Conservation (phyloP, 2,797 vertebrate genomes). For the Cossypha heuglini region DNA sequence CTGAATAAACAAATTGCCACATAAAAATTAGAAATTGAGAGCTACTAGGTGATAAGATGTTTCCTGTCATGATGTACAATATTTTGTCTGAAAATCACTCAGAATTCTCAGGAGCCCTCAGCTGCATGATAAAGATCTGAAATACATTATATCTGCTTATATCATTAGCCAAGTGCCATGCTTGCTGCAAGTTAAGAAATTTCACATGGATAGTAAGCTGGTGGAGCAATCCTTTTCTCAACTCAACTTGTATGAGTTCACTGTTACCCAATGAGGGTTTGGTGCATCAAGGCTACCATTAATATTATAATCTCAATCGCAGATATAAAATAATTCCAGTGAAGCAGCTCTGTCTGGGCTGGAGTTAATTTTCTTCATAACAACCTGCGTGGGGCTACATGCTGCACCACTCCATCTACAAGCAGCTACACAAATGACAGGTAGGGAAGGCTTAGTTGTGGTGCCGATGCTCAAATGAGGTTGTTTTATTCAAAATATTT, state of each 20-base stretch:
- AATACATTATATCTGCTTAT: background rate
- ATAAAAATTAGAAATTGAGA: conserved; percentile 15
- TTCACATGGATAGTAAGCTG: background rate
- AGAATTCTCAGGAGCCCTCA: conserved; percentile 1
- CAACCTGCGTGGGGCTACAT: background rate
- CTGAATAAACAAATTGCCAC: background rate
- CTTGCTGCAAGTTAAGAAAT: background rate
- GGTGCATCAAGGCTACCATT: background rate
- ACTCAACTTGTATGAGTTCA: background rate
- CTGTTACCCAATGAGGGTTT: background rate
- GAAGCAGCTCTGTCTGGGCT: background rate
- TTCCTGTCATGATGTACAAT: background rate
- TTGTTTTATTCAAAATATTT: background rate
- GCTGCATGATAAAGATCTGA: background rate
- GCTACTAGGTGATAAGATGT: background rate
- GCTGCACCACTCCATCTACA: background rate
- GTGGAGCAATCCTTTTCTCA: background rate
- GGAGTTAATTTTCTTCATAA: background rate
- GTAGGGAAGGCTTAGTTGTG: background rate
- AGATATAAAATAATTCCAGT: background rate
- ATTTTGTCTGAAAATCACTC: background rate
- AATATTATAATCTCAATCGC: background rate
- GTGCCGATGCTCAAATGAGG: background rate
- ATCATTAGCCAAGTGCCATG: background rate
- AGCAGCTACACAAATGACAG: background rate